These are phyloP conservation scores for Chrysemys picta DNA, from an alignment of 2,113 vertebrate species.

Conservation along the genomic window DNA sequence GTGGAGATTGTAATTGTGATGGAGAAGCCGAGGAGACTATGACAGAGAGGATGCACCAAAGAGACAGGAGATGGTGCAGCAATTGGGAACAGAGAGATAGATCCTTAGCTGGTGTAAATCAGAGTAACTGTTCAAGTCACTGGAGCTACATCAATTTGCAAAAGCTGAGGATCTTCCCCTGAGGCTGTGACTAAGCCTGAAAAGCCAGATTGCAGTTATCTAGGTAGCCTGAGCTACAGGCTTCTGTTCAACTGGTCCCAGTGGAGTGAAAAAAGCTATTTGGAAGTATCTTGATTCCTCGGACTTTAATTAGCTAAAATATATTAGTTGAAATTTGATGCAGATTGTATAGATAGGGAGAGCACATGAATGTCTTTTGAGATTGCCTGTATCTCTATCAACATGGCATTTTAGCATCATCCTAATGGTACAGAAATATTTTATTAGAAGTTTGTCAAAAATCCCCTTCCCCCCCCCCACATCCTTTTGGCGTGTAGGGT, in stretches of 20 bases:
- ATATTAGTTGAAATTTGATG: neutral
- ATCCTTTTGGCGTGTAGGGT: neutral
- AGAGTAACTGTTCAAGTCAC: neutral
- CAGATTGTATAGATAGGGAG: neutral
- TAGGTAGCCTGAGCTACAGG: neutral
- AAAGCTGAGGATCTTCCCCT: neutral
- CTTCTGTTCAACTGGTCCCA: neutral
- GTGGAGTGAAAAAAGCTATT: neutral
- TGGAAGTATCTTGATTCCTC: neutral
- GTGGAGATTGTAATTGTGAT: neutral
- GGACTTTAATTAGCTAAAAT: neutral
- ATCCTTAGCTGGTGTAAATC: neutral
- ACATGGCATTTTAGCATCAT: neutral
- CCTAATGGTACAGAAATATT: neutral
- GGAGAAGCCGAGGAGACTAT: neutral
- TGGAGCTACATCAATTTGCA: neutral
- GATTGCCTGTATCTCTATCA: neutral
- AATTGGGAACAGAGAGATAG: neutral
- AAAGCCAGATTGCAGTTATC: neutral
- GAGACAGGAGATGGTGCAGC: fast-evolving
- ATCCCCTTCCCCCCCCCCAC: neutral
- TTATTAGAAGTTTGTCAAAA: neutral
- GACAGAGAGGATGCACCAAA: neutral
- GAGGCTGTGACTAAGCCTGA: neutral
- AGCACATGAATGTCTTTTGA: neutral